Base-by-base conservation (phyloP, 92 coral and sea anemone species). In the Nematostella vectensis region DNA sequence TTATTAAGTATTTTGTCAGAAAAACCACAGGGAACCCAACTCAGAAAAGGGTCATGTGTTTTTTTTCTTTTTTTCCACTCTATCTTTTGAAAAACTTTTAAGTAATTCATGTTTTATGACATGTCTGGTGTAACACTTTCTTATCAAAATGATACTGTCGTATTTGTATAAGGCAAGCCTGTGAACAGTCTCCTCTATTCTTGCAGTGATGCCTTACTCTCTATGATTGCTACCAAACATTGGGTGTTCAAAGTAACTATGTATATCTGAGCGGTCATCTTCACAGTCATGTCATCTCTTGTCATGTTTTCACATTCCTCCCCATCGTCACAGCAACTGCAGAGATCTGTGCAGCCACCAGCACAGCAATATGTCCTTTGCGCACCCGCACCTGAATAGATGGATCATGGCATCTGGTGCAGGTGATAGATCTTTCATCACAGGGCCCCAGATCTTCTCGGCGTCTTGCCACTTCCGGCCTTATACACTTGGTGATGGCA, bases 321-420 rank as follows among this genome's bases (percentile, higher is more conserved):
- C 21, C 54, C 75, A 31, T 4, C 33, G 51, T 61, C 83, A 23
- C 76, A 61, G 54, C 65, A 76, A 42, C 65, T 59, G 54, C 83
- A 69, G 47, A 76, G 63, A 50, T 76, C 71, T 19, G 76, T 69
- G 70, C 71, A 76, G 9, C 19, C 53, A n/a, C 71, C 62, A 31
- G 27, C 52, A 59, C 28, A 50, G 63, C 11, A 63, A 71, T 55
- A 58, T 53, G 31, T 63, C 65, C 38, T 22, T 63, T 19, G 59
- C 57, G 52, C 66, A 71, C 27, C 58, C 65, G 31, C 66, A 63
- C 21, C 56, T 55, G 27, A 72, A 65, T 72, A 71, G 64, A 45
- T 71, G 65, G 58, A 71, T 57, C 48, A 71, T 50, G 48, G 58
- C 67, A 44, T 68, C 51, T 3, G 64, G 66, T 28, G 58, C 66